These are phyloP conservation scores for Anguilla megastoma DNA, from an alignment of 2,797 vertebrate species.

Conservation along the genomic window DNA sequence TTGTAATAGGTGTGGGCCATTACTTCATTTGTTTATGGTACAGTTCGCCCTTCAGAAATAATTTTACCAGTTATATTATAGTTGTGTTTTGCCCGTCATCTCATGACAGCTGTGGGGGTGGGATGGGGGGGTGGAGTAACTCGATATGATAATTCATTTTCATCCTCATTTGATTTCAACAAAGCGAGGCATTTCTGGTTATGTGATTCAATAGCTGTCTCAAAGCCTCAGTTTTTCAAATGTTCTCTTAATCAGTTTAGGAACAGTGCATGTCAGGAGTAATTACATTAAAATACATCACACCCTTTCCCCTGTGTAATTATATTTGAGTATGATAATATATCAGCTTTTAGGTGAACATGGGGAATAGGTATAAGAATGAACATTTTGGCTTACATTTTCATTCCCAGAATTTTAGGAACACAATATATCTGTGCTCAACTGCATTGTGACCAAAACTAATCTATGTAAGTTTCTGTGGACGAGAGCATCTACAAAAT, in stretches of 20 bases:
- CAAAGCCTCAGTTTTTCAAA: neutral
- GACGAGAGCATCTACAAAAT: no score
- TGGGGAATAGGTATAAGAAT: neutral
- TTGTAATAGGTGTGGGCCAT: neutral
- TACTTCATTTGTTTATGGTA: neutral
- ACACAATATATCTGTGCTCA: neutral
- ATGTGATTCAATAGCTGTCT: neutral
- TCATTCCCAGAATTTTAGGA: neutral
- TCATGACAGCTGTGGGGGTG: neutral
- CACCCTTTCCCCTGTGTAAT: neutral
- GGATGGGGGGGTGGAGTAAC: neutral
- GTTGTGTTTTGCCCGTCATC: neutral
- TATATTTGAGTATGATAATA: neutral
- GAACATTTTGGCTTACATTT: neutral
- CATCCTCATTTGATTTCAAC: neutral
- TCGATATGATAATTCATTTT: neutral
- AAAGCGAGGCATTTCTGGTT: neutral
- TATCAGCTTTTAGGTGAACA: neutral
- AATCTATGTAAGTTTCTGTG: no score
- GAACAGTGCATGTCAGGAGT: neutral
- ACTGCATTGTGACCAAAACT: neutral
- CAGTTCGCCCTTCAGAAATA: neutral
- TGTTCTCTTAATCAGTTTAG: neutral
- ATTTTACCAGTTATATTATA: constrained; percentile 2
- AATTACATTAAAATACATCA: neutral